A percentile compares a stretch with the other conserved stretches of the same genome.
Evolutionary conservation across 2,888 invertebrate genomes (phyloP).

Genomic region (Caenorhabditis sp.): DNA sequence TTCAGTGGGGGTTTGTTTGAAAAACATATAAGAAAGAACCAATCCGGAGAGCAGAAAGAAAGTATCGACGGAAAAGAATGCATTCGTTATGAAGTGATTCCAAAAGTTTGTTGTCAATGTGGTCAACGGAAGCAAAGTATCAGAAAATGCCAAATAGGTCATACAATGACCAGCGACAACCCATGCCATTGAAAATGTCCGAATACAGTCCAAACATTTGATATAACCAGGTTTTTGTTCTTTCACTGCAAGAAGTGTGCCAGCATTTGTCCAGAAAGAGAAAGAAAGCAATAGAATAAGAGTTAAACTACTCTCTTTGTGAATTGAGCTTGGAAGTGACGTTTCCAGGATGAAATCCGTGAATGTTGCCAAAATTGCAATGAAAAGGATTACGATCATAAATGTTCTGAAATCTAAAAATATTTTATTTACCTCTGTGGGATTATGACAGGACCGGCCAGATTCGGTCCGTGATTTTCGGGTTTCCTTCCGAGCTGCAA

Average conservation of each 20-base stretch:
- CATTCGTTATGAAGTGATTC: conserved; percentile 34
- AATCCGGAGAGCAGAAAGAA: conserved; percentile 58
- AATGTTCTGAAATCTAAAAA: too few relatives aligned
- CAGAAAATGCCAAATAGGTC: conserved; percentile 14
- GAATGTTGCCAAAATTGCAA: conserved; percentile 14
- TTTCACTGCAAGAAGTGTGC: conserved; percentile 12
- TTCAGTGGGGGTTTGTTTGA: conserved; percentile 34
- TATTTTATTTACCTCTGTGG: too few relatives aligned
- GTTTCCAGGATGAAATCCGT: conserved; percentile 25
- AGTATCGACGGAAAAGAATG: conserved; percentile 57
- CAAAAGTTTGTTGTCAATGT: conserved; percentile 11
- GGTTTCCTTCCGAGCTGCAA: too few relatives aligned
- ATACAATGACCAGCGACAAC: conserved; percentile 47
- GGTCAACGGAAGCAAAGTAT: conserved; percentile 16
- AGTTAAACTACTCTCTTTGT: conserved; percentile 14
- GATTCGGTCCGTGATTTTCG: too few relatives aligned
- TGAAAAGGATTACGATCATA: conserved; percentile 2
- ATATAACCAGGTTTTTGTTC: conserved; percentile 40
- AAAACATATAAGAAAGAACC: conserved; percentile 54
- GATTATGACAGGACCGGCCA: too few relatives aligned
- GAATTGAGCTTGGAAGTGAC: neutral
- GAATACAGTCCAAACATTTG: conserved; percentile 50
- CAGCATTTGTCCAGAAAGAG: conserved; percentile 42
- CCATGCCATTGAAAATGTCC: conserved; percentile 58
- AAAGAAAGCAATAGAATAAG: conserved; percentile 19